Evolutionary conservation across 1,140 invertebrate genomes (phyloP).

Genomic region (Brachionus calyciflorus): DNA sequence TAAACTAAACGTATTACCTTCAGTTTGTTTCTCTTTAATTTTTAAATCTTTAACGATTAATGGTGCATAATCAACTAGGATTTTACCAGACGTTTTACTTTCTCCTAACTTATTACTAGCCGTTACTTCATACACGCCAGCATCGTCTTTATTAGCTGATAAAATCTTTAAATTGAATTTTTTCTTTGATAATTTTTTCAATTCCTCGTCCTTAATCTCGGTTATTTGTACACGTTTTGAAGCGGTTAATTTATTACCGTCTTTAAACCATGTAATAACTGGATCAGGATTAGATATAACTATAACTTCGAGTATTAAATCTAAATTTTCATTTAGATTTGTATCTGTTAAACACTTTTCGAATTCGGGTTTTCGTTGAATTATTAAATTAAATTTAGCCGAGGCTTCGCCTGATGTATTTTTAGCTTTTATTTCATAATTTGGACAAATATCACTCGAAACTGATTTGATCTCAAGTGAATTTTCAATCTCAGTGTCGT

Average conservation of each 20-base stretch:
- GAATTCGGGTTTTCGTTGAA: neutral
- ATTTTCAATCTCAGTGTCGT: conserved; percentile 6
- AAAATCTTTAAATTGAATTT: conserved; percentile 75
- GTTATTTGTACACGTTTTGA: conserved; percentile 23
- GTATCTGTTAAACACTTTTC: neutral
- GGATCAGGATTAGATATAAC: conserved; percentile 22
- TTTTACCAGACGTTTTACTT: conserved; percentile 88
- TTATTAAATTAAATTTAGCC: conserved; percentile 19
- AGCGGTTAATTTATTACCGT: conserved; percentile 1
- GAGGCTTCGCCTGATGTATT: neutral
- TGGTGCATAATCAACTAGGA: conserved; percentile 78
- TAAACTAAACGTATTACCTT: conserved; percentile 19
- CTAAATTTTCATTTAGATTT: conserved; percentile 4
- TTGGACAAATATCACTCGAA: neutral
- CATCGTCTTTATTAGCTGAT: conserved; percentile 84
- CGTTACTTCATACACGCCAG: conserved; percentile 91
- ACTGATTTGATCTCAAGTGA: conserved; percentile 11
- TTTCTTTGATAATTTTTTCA: neutral
- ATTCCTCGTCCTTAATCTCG: neutral
- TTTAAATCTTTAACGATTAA: neutral
- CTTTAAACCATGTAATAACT: conserved; percentile 35
- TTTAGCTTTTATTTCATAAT: conserved; percentile 31
- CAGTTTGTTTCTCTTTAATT: neutral
- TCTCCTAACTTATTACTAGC: conserved; percentile 93
- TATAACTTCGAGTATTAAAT: conserved; percentile 21